Base-by-base conservation (phyloP, 2,113 vertebrate species). In the Thermophis baileyi region DNA sequence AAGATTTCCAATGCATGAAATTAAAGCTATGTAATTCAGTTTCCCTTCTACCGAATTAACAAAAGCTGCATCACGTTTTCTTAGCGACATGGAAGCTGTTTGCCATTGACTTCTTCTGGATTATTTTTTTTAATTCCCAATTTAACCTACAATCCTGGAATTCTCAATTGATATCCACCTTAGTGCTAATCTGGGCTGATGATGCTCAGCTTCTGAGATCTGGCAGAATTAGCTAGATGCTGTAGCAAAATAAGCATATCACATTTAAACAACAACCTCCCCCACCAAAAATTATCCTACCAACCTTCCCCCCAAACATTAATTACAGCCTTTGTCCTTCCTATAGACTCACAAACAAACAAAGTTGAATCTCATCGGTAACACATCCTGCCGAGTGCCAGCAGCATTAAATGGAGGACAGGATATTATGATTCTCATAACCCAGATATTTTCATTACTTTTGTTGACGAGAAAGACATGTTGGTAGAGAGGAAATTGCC, bases 21-120 rank as follows among this genome's bases (percentile, higher is more conserved):
- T 96, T 92, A 95, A 96, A 95, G 93, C 50, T 49, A 69, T 91
- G 85, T 93, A 95, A 25, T 54, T 94, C 87, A 93, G 1, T 1
- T 50, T 3, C 11, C 27, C 91, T 24, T 92, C 22, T 85, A 50
- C 11, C 94, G 20, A 93, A 85, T 49, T 50, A 51, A 69, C 27
- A 89, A 94, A 90, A 93, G 0, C 0, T 40, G 1, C 12, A 40
- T 57, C 30, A 18, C 4, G 0, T 40, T 81, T 81, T 9, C 74
- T 44, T 44, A 81, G 18, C 18, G 3, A 44, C 40, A 40, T 81
- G 74, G 74, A 81, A 81, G 6, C 74, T 44, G 7, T 81, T 81
- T 81, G 74, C 35, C 35, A 44, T 22, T 81, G 35, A 81, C 1
- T 3, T 9, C 74, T 81, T 81, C 35, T 81, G 35, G n/a, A 20